phyloP scores from a whole-genome alignment of 2,888 invertebrate species.

The Drosophila anceps region DNA sequence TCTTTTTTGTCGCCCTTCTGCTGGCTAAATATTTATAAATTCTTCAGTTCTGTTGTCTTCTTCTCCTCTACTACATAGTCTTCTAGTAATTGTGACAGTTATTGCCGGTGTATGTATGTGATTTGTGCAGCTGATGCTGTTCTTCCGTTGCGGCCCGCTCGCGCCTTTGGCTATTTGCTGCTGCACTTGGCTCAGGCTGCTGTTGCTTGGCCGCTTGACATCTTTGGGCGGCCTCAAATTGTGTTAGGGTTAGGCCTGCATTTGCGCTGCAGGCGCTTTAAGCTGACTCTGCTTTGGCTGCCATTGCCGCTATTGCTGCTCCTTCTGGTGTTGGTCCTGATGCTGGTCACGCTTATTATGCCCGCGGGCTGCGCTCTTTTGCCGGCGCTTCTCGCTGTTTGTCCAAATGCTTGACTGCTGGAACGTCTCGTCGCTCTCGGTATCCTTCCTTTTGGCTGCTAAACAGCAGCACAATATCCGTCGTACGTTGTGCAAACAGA shows the following conservation, averaged over 20 bases:
- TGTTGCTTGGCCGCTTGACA: slow-evolving; percentile 58
- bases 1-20: slow-evolving; percentile 40
- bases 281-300: slow-evolving; percentile 15
- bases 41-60: slow-evolving; percentile 61
- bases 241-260: slow-evolving; percentile 75
- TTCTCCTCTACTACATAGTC: slow-evolving; percentile 4
- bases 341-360: slow-evolving; percentile 78
- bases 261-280: slow-evolving; percentile 54
- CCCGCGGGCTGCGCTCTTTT: slow-evolving; percentile 68
- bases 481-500: slow-evolving; percentile 75
- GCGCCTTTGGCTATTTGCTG: slow-evolving; percentile 70
- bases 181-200: slow-evolving; percentile 70
- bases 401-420: slow-evolving; percentile 75
- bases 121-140: slow-evolving; percentile 47
- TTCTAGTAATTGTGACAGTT: slow-evolving; percentile 55
- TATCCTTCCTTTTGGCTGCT: slow-evolving; percentile 59
- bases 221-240: slow-evolving; percentile 74
- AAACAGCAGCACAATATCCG: slow-evolving; percentile 81
- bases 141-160: neutral
- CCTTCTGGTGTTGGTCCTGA: slow-evolving; percentile 13
- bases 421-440: slow-evolving; percentile 34
- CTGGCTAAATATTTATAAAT: slow-evolving; percentile 83
- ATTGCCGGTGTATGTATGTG: slow-evolving; percentile 45
- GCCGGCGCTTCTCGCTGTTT: slow-evolving; percentile 71
- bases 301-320: neutral